A percentile compares a stretch with the other conserved stretches of the same genome.
These are phyloP conservation scores for Drosophila dunni DNA, from an alignment of 1,140 invertebrate genomes.

Conservation along the genomic window DNA sequence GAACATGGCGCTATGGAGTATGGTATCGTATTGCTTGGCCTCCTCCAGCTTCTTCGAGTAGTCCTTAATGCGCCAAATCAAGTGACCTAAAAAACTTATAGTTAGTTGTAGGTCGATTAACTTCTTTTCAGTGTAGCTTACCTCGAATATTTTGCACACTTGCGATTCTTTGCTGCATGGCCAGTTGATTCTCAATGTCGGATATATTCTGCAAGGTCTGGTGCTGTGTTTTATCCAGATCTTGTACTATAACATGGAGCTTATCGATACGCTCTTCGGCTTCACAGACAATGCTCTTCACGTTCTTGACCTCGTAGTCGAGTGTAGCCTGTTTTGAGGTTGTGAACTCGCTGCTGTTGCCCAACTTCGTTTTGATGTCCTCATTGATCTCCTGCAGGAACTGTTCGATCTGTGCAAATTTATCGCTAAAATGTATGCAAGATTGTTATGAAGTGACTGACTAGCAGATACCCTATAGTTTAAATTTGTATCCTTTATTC, in stretches of 20 bases:
- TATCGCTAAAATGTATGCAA: constrained; percentile 51
- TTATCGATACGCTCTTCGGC: constrained; percentile 83
- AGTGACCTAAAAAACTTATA: constrained; percentile 84
- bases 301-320: constrained; percentile 80
- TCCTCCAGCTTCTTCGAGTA: constrained; percentile 88
- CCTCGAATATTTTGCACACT: constrained; percentile 75
- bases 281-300: constrained; percentile 82
- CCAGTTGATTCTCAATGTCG: constrained; percentile 77
- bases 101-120: too few relatives aligned
- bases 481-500: too few relatives aligned
- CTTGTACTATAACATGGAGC: constrained; percentile 47
- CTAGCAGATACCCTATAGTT: background rate
- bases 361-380: constrained; percentile 73
- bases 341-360: constrained; percentile 52
- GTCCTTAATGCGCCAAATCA: constrained; percentile 89
- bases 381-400: constrained; percentile 71
- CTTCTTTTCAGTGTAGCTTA: constrained; percentile 9
- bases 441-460: background rate
- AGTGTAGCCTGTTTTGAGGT: constrained; percentile 72
- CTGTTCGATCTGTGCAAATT: constrained; percentile 77
- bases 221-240: constrained; percentile 64
- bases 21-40: constrained; percentile 87
- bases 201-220: constrained; percentile 72
- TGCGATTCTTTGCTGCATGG: constrained; percentile 73
- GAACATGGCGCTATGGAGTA: constrained; percentile 88